These are phyloP conservation scores for Amphimedon queenslandica DNA, from an alignment of 37 sponge, comb jelly and placozoan genomes.

Conservation along the genomic window DNA sequence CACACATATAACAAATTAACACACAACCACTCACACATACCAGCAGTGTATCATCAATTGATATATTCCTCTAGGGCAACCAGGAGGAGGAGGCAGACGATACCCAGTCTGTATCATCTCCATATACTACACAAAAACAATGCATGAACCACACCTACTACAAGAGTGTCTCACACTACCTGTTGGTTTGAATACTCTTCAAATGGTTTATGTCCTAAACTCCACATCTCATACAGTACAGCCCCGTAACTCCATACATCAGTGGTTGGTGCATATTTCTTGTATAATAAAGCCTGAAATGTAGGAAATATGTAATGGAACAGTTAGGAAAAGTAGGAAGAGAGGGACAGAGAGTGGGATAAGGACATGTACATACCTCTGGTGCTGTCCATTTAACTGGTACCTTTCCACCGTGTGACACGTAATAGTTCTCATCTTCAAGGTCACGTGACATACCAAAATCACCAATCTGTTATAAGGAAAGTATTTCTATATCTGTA, in stretches of 20 bases:
- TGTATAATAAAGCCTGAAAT: conserved; percentile 31
- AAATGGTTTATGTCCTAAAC: conserved; percentile 35
- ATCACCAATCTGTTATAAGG: conserved; percentile 49
- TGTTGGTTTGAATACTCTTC: not conserved
- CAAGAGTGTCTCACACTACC: not conserved
- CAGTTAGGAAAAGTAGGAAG: not conserved
- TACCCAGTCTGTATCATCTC: conserved; percentile 8
- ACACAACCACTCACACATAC: not conserved
- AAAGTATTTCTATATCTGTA: no score
- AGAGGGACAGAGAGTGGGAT: not conserved
- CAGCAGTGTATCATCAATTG: conserved; percentile 23
- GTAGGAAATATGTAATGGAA: not conserved
- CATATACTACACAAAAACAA: conserved; percentile 1
- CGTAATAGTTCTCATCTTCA: conserved; percentile 49
- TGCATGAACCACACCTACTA: not conserved
- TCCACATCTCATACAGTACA: conserved; percentile 49
- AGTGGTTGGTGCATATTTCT: conserved; percentile 22
- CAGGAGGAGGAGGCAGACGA: conserved; percentile 29
- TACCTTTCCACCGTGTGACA: conserved; percentile 49
- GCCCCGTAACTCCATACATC: conserved; percentile 51
- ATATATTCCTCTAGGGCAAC: conserved; percentile 20
- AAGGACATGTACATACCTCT: conserved; percentile 14
- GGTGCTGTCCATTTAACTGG: conserved; percentile 55
- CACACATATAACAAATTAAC: not conserved
- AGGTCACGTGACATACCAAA: conserved; percentile 57